Evolutionary conservation across 2,113 vertebrate species (phyloP), one percentile per base, ranked within the genome.

Genomic region (Clarias gariepinus): DNA sequence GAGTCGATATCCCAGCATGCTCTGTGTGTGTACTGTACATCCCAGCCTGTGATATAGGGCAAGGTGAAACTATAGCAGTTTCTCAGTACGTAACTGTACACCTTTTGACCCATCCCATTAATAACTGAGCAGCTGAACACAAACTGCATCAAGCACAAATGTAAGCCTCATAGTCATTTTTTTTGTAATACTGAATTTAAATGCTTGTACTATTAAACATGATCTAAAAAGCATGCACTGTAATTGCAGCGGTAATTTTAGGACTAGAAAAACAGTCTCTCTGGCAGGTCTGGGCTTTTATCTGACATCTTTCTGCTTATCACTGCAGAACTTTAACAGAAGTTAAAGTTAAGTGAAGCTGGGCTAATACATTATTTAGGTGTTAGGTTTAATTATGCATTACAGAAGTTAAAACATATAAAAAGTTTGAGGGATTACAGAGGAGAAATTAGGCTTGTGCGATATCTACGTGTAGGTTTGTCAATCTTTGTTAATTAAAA

Each of bases 1-100:
- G 69, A 87, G 90, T 89, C 88, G 23, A 90, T 88, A 89, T 84
- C 78, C 63, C 86, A 86, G 78, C 63, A 63, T 58, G 61, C 68
- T 66, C 30, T 33, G 84, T 68, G 41, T 53, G n/a, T 69, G 28
- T 81, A 57, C 18, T 86, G 78, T 86, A 82, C 82, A 55, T 61
- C 60, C 15, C 69, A 76, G 69, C 28, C 68, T 76, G 81, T 87
- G 53, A 86, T 86, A 71, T 78, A 77, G 79, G 33, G 74, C 33
- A 78, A 55, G 68, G 30, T 86, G 21, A 68, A 66, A 71, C 30
- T 8, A 16, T 60, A 15, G 30, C 77, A n/a, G 61, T 47, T 53
- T 61, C 47, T 55, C 74, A 16, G 47, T 63, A 60, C 11, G 36
- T 61, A 66, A 25, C 52, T 1, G 25, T 28, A 55, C 13, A 55